These are phyloP conservation scores for Bombus huntii DNA, from an alignment of 1,140 invertebrate genomes.

Conservation along the genomic window DNA sequence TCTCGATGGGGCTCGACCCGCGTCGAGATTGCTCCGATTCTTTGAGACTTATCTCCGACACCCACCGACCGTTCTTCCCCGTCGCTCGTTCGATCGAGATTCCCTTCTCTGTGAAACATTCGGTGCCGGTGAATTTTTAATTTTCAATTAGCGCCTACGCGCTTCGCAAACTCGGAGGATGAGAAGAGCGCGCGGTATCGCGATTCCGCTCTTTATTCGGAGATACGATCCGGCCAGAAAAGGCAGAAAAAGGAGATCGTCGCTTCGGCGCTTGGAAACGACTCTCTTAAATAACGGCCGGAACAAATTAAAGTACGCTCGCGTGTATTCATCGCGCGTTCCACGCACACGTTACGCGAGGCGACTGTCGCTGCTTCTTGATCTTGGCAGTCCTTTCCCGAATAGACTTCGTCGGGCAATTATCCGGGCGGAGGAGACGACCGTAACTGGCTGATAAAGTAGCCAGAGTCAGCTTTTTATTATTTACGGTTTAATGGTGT, in stretches of 20 bases:
- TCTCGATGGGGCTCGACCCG: not conserved
- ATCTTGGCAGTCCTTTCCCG: not conserved
- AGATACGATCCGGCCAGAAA: too few species aligned
- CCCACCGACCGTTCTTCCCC: not conserved
- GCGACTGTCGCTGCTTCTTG: not conserved
- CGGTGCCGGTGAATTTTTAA: not conserved
- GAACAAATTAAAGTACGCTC: too few species aligned
- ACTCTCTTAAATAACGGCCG: too few species aligned
- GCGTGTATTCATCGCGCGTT: not conserved
- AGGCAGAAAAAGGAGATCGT: too few species aligned
- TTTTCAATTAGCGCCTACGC: constrained; percentile 9
- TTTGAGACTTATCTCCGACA: not conserved
- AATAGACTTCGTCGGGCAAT: not conserved
- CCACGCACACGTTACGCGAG: too few species aligned
- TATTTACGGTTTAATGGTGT: not conserved
- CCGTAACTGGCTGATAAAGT: not conserved
- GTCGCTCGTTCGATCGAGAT: not conserved
- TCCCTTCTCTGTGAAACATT: not conserved
- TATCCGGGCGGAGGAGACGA: not conserved
- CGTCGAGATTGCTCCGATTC: not conserved
- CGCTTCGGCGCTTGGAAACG: too few species aligned
- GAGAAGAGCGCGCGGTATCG: too few species aligned
- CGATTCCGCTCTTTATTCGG: too few species aligned
- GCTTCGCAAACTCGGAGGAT: too few species aligned
- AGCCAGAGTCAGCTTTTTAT: not conserved